Base-by-base conservation (phyloP, 2,113 vertebrate genomes). In the Neotoma lepida region DNA sequence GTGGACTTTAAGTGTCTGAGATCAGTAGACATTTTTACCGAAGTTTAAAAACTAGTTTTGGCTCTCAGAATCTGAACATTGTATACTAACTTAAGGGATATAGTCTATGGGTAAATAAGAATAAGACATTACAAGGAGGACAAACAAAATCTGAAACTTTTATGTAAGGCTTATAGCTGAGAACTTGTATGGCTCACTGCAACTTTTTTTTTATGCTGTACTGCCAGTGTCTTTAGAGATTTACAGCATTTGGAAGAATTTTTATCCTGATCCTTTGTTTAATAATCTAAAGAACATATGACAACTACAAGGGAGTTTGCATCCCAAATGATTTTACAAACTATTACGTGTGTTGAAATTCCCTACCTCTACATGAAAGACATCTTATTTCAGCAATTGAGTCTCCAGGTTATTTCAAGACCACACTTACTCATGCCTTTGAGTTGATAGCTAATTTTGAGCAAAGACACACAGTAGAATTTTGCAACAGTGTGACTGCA, bases 281-380 rank as follows among this genome's bases (percentile, higher is more conserved):
- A 95, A 92, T 68, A 90, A 95, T 85, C 24, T 94, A 93, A 94
- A 94, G n/a, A 87, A 44, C 3, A 87, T 13, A 24, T 96, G 58
- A 77, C 12, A 94, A 81, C 76, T 81, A 66, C 51, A 77, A 51
- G 80, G 26, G 35, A 2, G 2, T 89, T 96, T 95, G n/a, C 63
- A 89, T 93, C 20, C 49, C 68, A 78, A 92, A 80, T 74, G 20
- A 20, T 15, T 92, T 93, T 93, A 90, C 2, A 86, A 89, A 71
- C 39, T 51, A 70, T 33, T 33, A n/a, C 6, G 78, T 70, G 2
- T 92, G 22, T 63, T 91, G 9, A 63, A 89, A 91, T 95, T 63
- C 41, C 33, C 95, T 93, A 39, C 30, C 24, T 81, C 24, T 78
- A 76, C 41, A 68, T 1, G 22, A 93, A 96, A 93, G 49, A 0